Evolutionary conservation across 2,797 vertebrate species (phyloP), one percentile per base, ranked within the genome.

Genomic region (Falco naumanni): DNA sequence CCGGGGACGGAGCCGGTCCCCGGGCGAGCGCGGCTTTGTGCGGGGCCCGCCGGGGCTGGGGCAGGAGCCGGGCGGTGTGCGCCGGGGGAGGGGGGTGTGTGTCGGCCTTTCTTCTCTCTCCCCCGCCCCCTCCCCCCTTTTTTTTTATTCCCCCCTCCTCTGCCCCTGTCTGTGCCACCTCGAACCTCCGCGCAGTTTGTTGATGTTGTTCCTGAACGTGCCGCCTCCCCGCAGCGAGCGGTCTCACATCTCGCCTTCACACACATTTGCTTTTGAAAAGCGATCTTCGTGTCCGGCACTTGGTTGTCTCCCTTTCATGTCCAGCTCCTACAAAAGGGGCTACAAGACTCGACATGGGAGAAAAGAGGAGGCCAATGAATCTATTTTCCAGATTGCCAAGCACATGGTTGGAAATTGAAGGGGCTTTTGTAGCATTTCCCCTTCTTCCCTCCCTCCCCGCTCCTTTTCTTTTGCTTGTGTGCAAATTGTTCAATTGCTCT

Each of bases 141-240:
- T 37, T 10, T 37, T 37, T 51, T 34, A 13, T 39, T 33, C 48
- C 45, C 80, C 47, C 18, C 47, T 63, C 18, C 51, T 26, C 80
- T 81, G 88, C 70, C 90, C 92, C 90, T 51, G 74, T 87, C 93
- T 89, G 94, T 93, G 89, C 87, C 91, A 95, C 97, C 98, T 97
- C 98, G 98, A 98, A 98, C 98, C 97, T 98, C 98, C 91, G 96
- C 96, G 95, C 94, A 97, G 98, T 98, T 98, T 99, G 98, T 98
- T 98, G 98, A 98, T 98, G 98, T 98, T 99, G 98, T 98, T 98
- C 97, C 97, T 92, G 98, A 98, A 97, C 98, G 98, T 98, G 98
- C 97, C 96, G 97, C 97, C 96, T 93, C 89, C 97, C 98, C 98
- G 80, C 99, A 98, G 98, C 98, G 96, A 98, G 98, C 91, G 98